Evolutionary conservation across 1,140 invertebrate genomes (phyloP), one percentile per base, ranked within the genome.

Genomic region (Geopemphigus sp.): DNA sequence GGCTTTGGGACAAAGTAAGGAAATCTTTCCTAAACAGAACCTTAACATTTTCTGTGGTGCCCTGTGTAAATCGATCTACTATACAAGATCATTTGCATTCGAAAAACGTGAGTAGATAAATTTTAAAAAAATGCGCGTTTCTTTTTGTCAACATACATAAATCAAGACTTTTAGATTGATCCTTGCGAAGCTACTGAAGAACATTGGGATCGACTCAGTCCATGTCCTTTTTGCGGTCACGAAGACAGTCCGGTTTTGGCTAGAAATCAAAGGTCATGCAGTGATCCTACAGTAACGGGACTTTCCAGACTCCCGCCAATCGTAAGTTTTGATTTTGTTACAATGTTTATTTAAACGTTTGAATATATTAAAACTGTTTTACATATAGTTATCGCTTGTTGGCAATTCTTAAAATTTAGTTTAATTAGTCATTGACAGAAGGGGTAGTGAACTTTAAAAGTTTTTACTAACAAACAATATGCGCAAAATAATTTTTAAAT

Each of bases 251-350:
- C 83, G 1, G 82, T 83, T 6, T 72, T 83, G 15, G 82, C 83
- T 1, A 80, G 83, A 57, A 82, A 81, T n/a, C 81, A 83, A 72
- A 78, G 83, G 24, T 85, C 84, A 5, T 81, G 82, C 80, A 84
- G 82, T 56, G 84, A 85, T 26, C 84, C 84, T 17, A 80, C 83
- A 3, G 82, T 85, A 19, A 29, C 82, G 22, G 74, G 81, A 56
- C 83, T 83, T 78, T 81, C 72, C 14, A 81, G 83, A 22, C 82
- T 85, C n/a, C 84, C 84, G 17, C 83, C 83, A 32, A 85, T 85
- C 19, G 84, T 85, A 70, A 83, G 83, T 82, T 63, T 24, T 39
- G 32, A 8, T 39, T 39, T 39, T 8, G 32, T 39, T 39, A 39
- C 32, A 39, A 39, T 39, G 32, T 39, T 39, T 39, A 39, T 4